phyloP scores from a whole-genome alignment of 2,797 vertebrate species.

The Linurgus olivaceus region DNA sequence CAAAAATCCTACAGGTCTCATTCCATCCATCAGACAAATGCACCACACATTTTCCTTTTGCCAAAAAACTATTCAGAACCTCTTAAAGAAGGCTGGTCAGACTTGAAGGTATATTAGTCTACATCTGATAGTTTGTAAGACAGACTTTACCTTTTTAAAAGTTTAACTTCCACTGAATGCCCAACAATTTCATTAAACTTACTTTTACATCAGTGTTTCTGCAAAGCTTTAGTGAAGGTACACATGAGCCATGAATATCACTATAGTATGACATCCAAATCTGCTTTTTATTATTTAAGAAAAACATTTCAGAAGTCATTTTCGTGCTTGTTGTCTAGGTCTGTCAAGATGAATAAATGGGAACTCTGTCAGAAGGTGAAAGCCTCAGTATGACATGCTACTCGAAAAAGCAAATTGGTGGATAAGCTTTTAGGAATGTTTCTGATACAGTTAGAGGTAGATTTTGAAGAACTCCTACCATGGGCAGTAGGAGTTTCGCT shows the following conservation, averaged over 20 bases:
- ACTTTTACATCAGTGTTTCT: not conserved
- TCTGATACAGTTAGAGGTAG: not conserved
- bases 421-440: not conserved
- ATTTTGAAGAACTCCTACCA: not conserved
- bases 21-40: not conserved
- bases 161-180: not conserved
- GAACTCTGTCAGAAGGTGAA: not conserved
- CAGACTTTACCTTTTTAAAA: not conserved
- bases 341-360: not conserved
- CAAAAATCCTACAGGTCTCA: not conserved
- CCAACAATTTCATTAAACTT: not conserved
- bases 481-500: not conserved
- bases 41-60: not conserved
- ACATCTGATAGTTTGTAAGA: not conserved
- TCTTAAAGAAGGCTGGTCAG: not conserved
- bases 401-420: not conserved
- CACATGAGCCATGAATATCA: fast-evolving
- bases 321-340: not conserved
- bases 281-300: not conserved
- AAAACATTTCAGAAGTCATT: not conserved
- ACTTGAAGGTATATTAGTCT: not conserved
- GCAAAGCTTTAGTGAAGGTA: not conserved
- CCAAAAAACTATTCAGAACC: not conserved
- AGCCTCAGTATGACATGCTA: not conserved
- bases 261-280: not conserved